Evolutionary conservation across 2,888 invertebrate species (phyloP).

Genomic region (Cremastinae sp.): DNA sequence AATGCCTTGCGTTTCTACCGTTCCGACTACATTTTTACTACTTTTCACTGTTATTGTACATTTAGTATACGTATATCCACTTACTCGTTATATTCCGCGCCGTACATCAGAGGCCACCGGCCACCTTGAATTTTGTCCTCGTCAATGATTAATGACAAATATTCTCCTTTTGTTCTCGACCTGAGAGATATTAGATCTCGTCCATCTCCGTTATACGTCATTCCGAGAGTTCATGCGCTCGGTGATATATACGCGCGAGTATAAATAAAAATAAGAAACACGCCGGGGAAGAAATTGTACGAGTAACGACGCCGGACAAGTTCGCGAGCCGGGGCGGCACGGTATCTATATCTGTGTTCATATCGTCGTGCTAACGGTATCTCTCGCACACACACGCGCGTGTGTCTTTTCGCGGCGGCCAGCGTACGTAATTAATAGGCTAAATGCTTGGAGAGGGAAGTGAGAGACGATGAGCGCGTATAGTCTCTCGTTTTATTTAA

Average conservation of each 20-base stretch:
- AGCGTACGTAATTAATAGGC: slow-evolving; percentile 57
- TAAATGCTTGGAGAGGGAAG: slow-evolving; percentile 46
- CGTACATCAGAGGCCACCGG: slow-evolving; percentile 20
- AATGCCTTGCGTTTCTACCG: too few species aligned
- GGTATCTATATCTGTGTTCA: background rate
- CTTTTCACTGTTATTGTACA: slow-evolving; percentile 29
- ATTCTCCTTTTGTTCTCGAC: slow-evolving; percentile 34
- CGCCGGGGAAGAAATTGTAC: slow-evolving; percentile 30
- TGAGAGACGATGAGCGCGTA: slow-evolving; percentile 29
- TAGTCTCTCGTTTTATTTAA: slow-evolving; percentile 49
- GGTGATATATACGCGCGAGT: slow-evolving; percentile 4
- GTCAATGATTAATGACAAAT: slow-evolving; percentile 45
- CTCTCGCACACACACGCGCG: slow-evolving; percentile 5
- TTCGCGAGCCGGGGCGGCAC: slow-evolving; percentile 8
- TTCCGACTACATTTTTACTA: background rate
- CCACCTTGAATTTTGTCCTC: slow-evolving; percentile 49
- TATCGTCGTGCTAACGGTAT: slow-evolving; percentile 29
- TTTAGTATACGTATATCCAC: too few species aligned
- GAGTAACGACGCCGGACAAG: slow-evolving; percentile 17
- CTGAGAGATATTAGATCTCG: slow-evolving; percentile 50
- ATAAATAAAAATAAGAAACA: slow-evolving; percentile 16
- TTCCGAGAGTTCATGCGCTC: slow-evolving; percentile 23
- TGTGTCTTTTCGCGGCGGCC: slow-evolving; percentile 30
- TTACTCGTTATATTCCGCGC: too few species aligned
- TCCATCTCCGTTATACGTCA: slow-evolving; percentile 33